Conservation (phyloP, 2,113 vertebrate species). For the Nibea albiflora region DNA sequence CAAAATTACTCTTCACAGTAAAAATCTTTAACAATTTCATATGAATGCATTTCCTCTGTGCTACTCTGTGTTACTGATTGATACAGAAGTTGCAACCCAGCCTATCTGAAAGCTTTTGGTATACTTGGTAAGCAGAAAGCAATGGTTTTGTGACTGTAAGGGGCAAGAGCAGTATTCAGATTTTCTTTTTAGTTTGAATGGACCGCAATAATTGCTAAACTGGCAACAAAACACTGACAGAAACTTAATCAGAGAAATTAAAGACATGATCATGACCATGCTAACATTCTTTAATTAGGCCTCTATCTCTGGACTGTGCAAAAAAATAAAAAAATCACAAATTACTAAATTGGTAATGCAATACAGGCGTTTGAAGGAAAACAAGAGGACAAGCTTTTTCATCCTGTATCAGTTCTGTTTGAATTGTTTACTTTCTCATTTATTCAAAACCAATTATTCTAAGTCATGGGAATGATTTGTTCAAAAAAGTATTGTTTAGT, state of each 20-base stretch:
- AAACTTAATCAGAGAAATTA: constrained; percentile 21
- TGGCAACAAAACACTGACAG: constrained; percentile 1
- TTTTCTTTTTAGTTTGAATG: not conserved
- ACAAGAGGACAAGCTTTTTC: constrained; percentile 19
- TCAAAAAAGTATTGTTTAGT: constrained; percentile 12
- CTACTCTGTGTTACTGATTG: not conserved
- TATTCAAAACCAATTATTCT: constrained; percentile 43
- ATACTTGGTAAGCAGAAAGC: not conserved
- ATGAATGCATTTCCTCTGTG: constrained; percentile 23
- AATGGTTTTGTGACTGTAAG: not conserved
- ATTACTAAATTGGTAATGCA: constrained; percentile 15
- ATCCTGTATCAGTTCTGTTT: constrained; percentile 17
- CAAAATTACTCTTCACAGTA: constrained; percentile 5
- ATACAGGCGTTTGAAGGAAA: not conserved
- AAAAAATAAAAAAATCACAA: not conserved
- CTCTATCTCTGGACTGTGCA: not conserved
- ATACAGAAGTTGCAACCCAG: constrained; percentile 7
- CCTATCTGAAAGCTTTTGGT: constrained; percentile 11
- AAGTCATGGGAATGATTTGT: constrained; percentile 26
- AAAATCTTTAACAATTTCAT: constrained; percentile 34
- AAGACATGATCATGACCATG: constrained; percentile 3
- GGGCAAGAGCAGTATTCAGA: not conserved
- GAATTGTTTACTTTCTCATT: constrained; percentile 35
- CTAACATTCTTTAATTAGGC: constrained; percentile 20
- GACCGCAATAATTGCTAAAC: not conserved